These are phyloP conservation scores for Petromus typicus DNA, from an alignment of 2,113 vertebrate genomes.

Conservation along the genomic window DNA sequence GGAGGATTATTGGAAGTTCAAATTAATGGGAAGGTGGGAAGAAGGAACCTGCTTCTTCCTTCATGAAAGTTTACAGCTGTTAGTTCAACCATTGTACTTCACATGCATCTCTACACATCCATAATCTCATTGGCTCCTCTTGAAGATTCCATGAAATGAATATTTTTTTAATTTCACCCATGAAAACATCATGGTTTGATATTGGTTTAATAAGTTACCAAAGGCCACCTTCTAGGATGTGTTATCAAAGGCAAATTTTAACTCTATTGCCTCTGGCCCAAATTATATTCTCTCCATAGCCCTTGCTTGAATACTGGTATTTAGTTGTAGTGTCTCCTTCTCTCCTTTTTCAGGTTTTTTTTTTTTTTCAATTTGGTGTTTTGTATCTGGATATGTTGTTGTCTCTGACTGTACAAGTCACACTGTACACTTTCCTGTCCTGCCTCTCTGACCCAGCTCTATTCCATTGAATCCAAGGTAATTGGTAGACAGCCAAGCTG, in stretches of 20 bases:
- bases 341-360: background rate
- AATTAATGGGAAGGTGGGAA: background rate
- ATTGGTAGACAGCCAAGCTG: background rate
- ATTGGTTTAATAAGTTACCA: background rate
- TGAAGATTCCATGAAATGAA: background rate
- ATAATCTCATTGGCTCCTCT: background rate
- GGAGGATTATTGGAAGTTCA: background rate
- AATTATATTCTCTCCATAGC: background rate
- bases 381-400: background rate
- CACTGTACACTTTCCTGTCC: background rate
- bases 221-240: too few species aligned
- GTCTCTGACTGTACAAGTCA: background rate
- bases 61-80: background rate
- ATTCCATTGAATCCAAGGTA: background rate
- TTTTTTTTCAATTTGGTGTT: too few species aligned
- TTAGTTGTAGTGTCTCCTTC: background rate
- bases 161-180: background rate
- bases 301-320: too few species aligned
- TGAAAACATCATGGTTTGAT: background rate
- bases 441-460: background rate
- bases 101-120: background rate
- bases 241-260: background rate
- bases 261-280: background rate
- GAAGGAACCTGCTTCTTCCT: rapidly evolving
- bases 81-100: background rate